Evolutionary conservation across 2,113 vertebrate genomes (phyloP).

Genomic region (Collichthys lucidus): DNA sequence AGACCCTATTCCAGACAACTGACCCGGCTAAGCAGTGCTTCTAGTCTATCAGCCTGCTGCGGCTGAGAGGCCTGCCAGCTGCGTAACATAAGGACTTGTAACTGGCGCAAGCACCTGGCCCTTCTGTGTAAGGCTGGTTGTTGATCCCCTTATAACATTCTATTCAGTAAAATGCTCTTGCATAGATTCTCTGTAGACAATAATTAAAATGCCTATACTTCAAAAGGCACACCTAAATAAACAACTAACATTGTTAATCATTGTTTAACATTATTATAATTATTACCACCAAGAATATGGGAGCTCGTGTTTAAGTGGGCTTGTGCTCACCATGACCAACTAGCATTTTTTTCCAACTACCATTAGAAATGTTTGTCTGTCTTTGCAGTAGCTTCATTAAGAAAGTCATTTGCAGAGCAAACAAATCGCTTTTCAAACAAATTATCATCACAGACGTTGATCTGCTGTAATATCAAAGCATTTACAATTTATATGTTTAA

Average conservation of each 20-base stretch:
- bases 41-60: constrained; percentile 23
- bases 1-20: constrained; percentile 15
- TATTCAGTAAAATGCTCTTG: background rate
- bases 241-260: background rate
- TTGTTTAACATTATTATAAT: background rate
- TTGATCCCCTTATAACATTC: background rate
- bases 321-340: no score
- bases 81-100: constrained; percentile 32
- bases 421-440: background rate
- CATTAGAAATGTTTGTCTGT: background rate
- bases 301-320: background rate
- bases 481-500: background rate
- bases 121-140: background rate
- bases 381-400: no score
- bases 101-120: constrained; percentile 13
- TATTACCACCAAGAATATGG: background rate
- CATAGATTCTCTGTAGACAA: background rate
- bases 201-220: background rate
- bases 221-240: background rate
- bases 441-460: background rate
- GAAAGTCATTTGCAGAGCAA: no score
- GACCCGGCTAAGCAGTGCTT: constrained; percentile 23
- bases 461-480: background rate
- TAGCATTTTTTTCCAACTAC: background rate
- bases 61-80: constrained; percentile 33